Evolutionary conservation across 1,140 invertebrate genomes (phyloP).

Genomic region (Acromyrmex charruanus): DNA sequence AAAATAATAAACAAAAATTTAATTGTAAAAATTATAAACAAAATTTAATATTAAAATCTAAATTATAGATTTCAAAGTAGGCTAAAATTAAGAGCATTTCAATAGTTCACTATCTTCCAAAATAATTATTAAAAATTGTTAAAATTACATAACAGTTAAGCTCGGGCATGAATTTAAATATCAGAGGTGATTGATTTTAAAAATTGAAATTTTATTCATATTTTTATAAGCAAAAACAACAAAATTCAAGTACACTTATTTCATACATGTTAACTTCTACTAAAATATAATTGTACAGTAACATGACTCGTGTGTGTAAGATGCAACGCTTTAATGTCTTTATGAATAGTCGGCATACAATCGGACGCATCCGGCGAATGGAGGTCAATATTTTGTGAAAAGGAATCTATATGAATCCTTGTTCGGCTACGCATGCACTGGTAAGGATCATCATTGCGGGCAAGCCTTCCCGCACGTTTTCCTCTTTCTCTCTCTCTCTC

Average conservation of each 20-base stretch:
- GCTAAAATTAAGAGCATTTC: no score
- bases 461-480: not conserved
- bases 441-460: slow-evolving; percentile 59
- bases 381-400: slow-evolving; percentile 63
- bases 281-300: slow-evolving; percentile 85
- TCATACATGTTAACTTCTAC: slow-evolving; percentile 83
- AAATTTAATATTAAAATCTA: no score
- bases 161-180: no score
- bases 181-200: slow-evolving; percentile 47
- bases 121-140: no score
- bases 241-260: slow-evolving; percentile 85
- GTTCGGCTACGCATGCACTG: slow-evolving; percentile 64
- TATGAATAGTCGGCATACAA: slow-evolving; percentile 71
- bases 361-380: slow-evolving; percentile 52
- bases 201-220: slow-evolving; percentile 85
- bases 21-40: no score
- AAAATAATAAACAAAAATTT: no score
- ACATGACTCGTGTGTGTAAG: slow-evolving; percentile 80
- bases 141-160: no score
- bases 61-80: no score
- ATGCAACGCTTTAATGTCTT: slow-evolving; percentile 73
- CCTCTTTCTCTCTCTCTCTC: slow-evolving; percentile 28
- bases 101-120: no score
- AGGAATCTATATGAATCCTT: slow-evolving; percentile 59
- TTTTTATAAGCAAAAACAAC: slow-evolving; percentile 86